Conservation (phyloP, 2,888 invertebrate genomes). For the Trichacis sp. region DNA sequence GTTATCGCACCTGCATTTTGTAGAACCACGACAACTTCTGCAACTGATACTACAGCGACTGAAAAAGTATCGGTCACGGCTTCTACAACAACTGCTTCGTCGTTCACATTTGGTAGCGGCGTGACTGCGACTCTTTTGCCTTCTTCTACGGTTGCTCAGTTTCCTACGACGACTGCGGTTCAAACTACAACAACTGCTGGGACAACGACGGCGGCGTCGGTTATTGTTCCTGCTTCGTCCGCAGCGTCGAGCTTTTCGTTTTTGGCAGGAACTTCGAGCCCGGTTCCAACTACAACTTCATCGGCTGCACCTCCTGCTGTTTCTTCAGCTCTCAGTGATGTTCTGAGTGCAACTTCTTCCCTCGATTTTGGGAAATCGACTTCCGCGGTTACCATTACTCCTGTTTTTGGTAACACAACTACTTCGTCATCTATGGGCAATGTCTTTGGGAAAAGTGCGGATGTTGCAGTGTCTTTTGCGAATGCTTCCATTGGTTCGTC, state of each 20-base stretch:
- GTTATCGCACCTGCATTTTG: slow-evolving; percentile 34
- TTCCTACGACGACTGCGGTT: background rate
- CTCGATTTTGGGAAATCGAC: slow-evolving; percentile 24
- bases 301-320: slow-evolving; percentile 10
- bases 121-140: background rate
- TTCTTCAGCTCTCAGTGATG: slow-evolving; percentile 10
- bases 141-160: slow-evolving; percentile 2
- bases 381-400: slow-evolving; percentile 1
- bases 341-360: slow-evolving; percentile 18
- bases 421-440: background rate
- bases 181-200: slow-evolving; percentile 15
- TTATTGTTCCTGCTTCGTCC: slow-evolving; percentile 1
- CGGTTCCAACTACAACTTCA: slow-evolving; percentile 2
- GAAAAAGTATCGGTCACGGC: background rate
- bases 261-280: background rate
- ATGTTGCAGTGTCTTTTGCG: slow-evolving; percentile 7
- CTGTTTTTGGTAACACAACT: slow-evolving; percentile 5
- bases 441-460: slow-evolving; percentile 19
- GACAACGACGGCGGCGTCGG: slow-evolving; percentile 17
- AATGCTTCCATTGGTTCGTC: slow-evolving; percentile 2
- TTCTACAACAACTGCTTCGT: background rate
- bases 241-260: slow-evolving; percentile 19
- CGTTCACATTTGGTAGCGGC: background rate
- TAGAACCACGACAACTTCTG: slow-evolving; percentile 20
- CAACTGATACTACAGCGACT: background rate